Evolutionary conservation across 2,797 vertebrate genomes (phyloP).

Genomic region (Cetoscarus ocellatus): DNA sequence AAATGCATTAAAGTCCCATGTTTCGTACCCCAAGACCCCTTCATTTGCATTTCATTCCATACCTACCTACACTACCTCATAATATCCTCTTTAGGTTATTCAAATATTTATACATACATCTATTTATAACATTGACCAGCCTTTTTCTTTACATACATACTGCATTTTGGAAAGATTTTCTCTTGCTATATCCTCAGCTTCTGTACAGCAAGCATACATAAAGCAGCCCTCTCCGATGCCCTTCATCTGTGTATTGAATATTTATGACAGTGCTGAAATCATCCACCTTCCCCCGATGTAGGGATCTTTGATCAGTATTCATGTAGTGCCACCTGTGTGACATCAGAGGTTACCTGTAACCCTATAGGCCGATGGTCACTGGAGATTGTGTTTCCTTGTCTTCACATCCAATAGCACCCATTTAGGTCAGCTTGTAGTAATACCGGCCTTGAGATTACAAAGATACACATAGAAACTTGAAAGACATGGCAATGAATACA

Average conservation of each 20-base stretch:
- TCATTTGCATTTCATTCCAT: background rate
- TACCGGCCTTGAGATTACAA: conserved; percentile 7
- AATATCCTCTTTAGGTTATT: background rate
- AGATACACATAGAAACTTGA: background rate
- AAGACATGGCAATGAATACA: too few species aligned
- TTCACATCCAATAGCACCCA: conserved; percentile 30
- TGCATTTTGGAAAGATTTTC: conserved; percentile 6
- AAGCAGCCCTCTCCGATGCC: conserved; percentile 4
- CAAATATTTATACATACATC: background rate
- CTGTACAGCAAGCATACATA: conserved; percentile 5
- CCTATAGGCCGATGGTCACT: conserved; percentile 41
- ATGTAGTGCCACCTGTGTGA: conserved; percentile 51
- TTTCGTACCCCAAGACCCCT: background rate
- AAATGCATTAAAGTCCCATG: background rate
- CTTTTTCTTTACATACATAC: background rate
- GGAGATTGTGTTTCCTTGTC: conserved; percentile 47
- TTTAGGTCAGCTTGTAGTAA: conserved; percentile 44
- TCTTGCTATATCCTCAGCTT: background rate
- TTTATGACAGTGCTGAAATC: conserved; percentile 37
- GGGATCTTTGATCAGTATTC: conserved; percentile 48
- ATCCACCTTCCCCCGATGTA: conserved; percentile 22
- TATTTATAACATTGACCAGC: conserved; percentile 1
- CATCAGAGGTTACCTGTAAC: conserved; percentile 61
- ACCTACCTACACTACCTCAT: background rate
- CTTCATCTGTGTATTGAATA: conserved; percentile 37